Evolutionary conservation across 2,888 invertebrate genomes (phyloP), one percentile per base, ranked within the genome.

Genomic region (Polymixis flavicincta): DNA sequence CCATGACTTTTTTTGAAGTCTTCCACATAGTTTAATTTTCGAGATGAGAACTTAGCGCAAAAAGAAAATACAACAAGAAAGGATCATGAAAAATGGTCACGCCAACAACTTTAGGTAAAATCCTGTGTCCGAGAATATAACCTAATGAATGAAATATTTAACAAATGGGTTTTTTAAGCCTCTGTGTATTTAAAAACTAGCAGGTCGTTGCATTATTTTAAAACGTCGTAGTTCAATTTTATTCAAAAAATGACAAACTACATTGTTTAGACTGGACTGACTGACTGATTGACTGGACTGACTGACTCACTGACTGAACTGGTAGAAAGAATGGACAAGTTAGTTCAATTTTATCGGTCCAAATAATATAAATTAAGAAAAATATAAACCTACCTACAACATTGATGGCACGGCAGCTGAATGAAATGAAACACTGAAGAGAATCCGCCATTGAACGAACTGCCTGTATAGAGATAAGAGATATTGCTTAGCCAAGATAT

Each of bases 401-500:
- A 69, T 54, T 64, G 11, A 45, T 19, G 7, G 32, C 37, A 13
- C 42, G 45, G 14, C 42, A 37, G 25, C 32, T 25, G 25, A 74
- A 71, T 67, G 19, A 61, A 71, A 67, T 78, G 28, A 64, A 74
- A 74, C 60, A 52, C 67, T 82, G 14, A 42, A 68, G 61, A 71
- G 50, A 71, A 68, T 57, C 63, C 50, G 28, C 57, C n/a, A 73
- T 76, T 68, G 37, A 79, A 64, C 22, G 22, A 9, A 75, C 65
- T 64, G 57, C 61, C 25, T 72, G 32, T 63, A 65, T 55, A 59
- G 48, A 72, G 74, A 77, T 71, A 65, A 82, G 70, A 79, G 71
- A 73, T 77, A 78, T 75, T 74, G 71, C 82, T 77, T 65, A 89
- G 82, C 70, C 70, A 80, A 83, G 85, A 90, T 89, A 88, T 90